These are phyloP conservation scores for Catharus fuscescens DNA, from an alignment of 2,113 vertebrate species.

Conservation along the genomic window DNA sequence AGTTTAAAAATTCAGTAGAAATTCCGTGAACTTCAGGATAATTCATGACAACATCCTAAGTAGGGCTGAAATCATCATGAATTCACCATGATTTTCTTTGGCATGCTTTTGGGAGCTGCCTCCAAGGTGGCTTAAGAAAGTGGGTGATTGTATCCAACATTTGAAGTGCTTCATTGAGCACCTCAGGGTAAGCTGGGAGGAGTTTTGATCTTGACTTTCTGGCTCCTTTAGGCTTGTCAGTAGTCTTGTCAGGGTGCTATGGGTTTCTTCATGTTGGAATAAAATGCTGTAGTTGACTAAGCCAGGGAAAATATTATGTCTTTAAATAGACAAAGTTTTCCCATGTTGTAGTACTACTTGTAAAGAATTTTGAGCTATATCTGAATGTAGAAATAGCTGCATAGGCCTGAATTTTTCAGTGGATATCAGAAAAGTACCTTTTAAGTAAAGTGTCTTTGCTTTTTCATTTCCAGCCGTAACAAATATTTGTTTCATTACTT, in stretches of 20 bases:
- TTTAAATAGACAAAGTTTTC: neutral
- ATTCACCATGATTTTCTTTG: neutral
- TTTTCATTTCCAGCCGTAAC: conserved; percentile 52
- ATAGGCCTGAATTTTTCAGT: conserved; percentile 38
- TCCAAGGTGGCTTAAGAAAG: neutral
- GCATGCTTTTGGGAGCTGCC: neutral
- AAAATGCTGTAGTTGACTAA: neutral
- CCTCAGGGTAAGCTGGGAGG: neutral
- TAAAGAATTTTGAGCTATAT: conserved; percentile 20
- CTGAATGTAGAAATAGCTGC: conserved; percentile 4
- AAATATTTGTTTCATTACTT: conserved; percentile 32
- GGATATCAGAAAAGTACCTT: conserved; percentile 44
- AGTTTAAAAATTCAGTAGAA: neutral
- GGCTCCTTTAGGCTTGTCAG: neutral
- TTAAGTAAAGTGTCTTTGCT: conserved; percentile 27
- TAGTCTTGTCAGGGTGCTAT: neutral
- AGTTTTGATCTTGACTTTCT: neutral
- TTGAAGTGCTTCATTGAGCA: neutral
- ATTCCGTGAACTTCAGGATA: neutral
- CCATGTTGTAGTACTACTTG: neutral
- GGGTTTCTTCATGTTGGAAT: neutral
- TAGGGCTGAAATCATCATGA: neutral
- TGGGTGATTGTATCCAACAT: neutral
- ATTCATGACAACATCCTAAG: neutral
- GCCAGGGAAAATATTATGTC: neutral